phyloP scores from a whole-genome alignment of 2,888 invertebrate species.

The Epirrhoe tristata region DNA sequence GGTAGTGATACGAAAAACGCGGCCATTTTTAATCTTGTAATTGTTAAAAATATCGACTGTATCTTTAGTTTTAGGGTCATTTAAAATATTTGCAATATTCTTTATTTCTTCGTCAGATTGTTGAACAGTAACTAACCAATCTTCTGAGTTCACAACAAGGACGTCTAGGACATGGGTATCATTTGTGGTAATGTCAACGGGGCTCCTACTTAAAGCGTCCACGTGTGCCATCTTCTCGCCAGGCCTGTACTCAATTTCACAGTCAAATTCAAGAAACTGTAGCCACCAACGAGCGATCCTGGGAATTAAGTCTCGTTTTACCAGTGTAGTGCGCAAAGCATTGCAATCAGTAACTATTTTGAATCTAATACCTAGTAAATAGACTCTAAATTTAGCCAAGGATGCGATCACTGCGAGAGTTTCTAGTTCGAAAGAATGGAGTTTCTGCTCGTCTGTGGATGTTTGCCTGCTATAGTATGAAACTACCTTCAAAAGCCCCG shows the following conservation, averaged over 20 bases:
- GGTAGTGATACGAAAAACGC: not conserved
- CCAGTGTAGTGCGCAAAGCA: not conserved
- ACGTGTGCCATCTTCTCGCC: not conserved
- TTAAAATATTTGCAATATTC: not conserved
- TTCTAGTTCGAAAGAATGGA: conserved; percentile 1
- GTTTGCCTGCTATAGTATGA: conserved; percentile 3
- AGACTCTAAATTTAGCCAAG: not conserved
- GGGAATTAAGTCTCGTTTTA: not conserved
- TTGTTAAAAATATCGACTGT: not conserved
- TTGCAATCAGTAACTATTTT: conserved; percentile 3
- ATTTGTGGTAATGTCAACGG: not conserved
- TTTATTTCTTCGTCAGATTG: not conserved
- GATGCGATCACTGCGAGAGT: conserved; percentile 1
- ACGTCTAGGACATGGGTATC: not conserved
- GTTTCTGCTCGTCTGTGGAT: not conserved
- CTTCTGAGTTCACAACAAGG: not conserved
- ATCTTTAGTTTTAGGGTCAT: not conserved
- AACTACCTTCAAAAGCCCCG: not conserved
- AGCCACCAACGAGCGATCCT: not conserved
- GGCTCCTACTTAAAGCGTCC: not conserved
- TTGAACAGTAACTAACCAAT: not conserved
- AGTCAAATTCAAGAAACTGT: not conserved
- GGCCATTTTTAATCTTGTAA: not conserved
- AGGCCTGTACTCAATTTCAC: not conserved
- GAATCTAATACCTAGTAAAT: not conserved